Evolutionary conservation across 2,888 invertebrate species (phyloP), one percentile per base, ranked within the genome.

Genomic region (Parasteatoda lunata): DNA sequence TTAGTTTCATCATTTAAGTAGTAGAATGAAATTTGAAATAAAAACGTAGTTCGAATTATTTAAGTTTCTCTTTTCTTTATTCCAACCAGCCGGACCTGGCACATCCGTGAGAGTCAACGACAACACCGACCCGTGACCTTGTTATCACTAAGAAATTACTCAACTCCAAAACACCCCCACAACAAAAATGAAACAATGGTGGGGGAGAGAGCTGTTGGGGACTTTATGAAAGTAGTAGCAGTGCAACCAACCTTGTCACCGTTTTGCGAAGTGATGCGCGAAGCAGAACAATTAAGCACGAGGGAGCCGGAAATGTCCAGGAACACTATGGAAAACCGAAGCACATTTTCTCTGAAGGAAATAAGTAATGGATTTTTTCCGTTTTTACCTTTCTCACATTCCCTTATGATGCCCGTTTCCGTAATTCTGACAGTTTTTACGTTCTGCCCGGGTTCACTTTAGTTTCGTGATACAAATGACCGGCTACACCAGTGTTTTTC

Each of bases 221-320:
- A 48, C 5, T n/a, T 59, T 30, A 30, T 48, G 66, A 76, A 65
- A 15, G 30, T 30, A 48, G 71, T 69, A n/a, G 51, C 13, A 30
- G 66, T n/a, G 65, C 82, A 76, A 7, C 76, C 69, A 76, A 76
- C 75, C 81, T 66, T 81, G 81, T 81, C 81, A 81, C 81, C 81
- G 81, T 69, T 69, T 71, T 64, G 49, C 51, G 65, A 80, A 80
- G 4, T 49, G 47, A 80, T 65, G 66, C 80, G 80, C 13, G 52
- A 52, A 79, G 13, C 30, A 15, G 45, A n/a, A 47, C 78, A 79
- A 70, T 79, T 79, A 77, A 75, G 75, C 75, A 75, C 30, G 52
- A 9, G 13, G 45, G 11, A 68, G 66, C 66, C 66, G 66, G 66
- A 68, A 68, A 68, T 68, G 30, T 59, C 59, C 59, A 68, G 70